Evolutionary conservation across 1,140 invertebrate genomes (phyloP).

Genomic region (Bombyx mandarina): DNA sequence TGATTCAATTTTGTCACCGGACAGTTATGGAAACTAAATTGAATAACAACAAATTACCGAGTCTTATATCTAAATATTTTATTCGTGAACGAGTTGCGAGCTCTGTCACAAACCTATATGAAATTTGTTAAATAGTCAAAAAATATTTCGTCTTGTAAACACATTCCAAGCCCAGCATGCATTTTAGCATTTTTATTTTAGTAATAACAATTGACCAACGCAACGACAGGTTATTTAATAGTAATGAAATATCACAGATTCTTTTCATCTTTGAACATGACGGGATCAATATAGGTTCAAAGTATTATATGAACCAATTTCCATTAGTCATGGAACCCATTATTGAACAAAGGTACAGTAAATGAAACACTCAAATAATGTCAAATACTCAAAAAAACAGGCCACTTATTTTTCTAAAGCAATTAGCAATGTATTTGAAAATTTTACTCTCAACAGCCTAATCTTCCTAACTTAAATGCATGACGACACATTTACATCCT

Average conservation of each 20-base stretch:
- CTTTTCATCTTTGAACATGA: conserved; percentile 71
- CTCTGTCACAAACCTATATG: conserved; percentile 61
- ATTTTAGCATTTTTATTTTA: conserved; percentile 42
- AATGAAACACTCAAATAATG: conserved; percentile 52
- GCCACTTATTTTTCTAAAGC: conserved; percentile 60
- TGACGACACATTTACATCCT: conserved; percentile 51
- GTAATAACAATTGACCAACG: conserved; percentile 69
- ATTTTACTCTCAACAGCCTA: conserved; percentile 54
- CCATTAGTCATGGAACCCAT: conserved; percentile 57
- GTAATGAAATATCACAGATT: conserved; percentile 73
- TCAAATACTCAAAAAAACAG: conserved; percentile 57
- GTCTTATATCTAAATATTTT: conserved; percentile 60
- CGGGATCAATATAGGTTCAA: conserved; percentile 22
- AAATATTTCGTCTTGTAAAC: conserved; percentile 68
- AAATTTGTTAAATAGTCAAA: conserved; percentile 68
- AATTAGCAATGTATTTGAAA: conserved; percentile 50
- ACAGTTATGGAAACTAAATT: conserved; percentile 65
- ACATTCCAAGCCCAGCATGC: conserved; percentile 51
- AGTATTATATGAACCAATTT: conserved; percentile 56
- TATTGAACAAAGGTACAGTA: conserved; percentile 64
- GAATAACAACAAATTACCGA: conserved; percentile 70
- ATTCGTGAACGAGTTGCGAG: conserved; percentile 64
- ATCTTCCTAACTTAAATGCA: conserved; percentile 62
- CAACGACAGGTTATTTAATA: conserved; percentile 62
- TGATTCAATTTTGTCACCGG: conserved; percentile 67